A percentile compares a stretch with the other conserved stretches of the same genome.
These are phyloP conservation scores for Eugnorisma glareosa DNA, from an alignment of 2,888 invertebrate genomes.

Conservation along the genomic window DNA sequence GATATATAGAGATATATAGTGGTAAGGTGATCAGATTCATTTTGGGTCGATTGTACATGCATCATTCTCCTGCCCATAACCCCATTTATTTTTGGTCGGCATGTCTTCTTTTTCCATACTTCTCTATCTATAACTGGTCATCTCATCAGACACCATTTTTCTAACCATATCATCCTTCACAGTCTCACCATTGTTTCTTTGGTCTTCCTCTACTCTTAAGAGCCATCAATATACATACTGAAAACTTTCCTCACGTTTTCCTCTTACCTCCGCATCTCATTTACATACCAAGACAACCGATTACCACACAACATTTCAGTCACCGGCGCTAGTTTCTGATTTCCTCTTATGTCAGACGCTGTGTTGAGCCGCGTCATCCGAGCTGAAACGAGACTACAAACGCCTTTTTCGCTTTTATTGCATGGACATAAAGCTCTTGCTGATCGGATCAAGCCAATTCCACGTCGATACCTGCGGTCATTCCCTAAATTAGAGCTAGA, in stretches of 20 bases:
- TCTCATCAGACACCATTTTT: neutral
- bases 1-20: too few relatives aligned
- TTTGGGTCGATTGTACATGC: too few relatives aligned
- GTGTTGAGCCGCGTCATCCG: neutral
- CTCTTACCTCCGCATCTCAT: neutral
- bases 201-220: neutral
- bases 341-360: neutral
- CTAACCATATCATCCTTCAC: neutral
- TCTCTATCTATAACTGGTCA: neutral
- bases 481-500: constrained; percentile 3
- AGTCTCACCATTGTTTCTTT: neutral
- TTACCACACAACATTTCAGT: too few relatives aligned
- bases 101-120: neutral
- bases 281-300: too few relatives aligned
- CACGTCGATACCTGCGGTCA: neutral
- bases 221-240: neutral
- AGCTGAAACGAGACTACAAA: neutral
- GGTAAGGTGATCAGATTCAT: too few relatives aligned
- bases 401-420: neutral
- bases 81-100: neutral
- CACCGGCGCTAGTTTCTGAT: neutral
- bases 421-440: neutral
- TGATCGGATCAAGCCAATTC: neutral
- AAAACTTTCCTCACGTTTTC: neutral
- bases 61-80: neutral